Conservation (phyloP, 2,113 vertebrate genomes). For the Microcebus griseorufus region DNA sequence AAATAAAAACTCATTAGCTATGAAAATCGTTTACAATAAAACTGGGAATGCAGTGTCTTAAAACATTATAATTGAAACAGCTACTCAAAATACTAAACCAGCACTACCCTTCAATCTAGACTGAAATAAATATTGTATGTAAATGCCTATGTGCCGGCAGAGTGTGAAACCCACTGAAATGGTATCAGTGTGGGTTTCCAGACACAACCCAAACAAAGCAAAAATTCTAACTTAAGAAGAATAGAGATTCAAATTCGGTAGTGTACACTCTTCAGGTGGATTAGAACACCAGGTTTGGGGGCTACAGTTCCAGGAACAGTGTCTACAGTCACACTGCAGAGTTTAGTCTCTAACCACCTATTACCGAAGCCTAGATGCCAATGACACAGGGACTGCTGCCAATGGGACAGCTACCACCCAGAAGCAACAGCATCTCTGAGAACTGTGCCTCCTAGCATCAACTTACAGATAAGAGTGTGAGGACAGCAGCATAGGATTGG, state of each 20-base stretch:
- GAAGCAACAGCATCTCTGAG: background rate
- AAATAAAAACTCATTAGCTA: background rate
- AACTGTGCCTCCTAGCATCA: background rate
- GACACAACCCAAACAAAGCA: background rate
- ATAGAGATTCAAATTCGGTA: background rate
- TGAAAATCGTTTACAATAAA: background rate
- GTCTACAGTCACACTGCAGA: background rate
- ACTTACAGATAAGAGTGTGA: background rate
- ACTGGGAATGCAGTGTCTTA: background rate
- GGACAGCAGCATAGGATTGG: background rate
- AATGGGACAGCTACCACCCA: accelerated
- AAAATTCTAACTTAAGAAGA: background rate
- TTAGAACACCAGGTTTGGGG: background rate
- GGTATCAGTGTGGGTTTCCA: background rate
- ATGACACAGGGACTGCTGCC: background rate
- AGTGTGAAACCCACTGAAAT: background rate
- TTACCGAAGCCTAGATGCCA: background rate
- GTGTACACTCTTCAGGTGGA: background rate
- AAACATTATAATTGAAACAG: too few species aligned
- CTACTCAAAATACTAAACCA: too few species aligned
- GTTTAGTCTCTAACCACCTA: accelerated
- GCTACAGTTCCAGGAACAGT: background rate
- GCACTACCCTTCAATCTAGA: background rate
- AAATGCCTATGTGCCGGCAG: background rate
- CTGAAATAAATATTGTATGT: background rate